Percentiles rank a stretch among this genome's conserved stretches.
phyloP scores from a whole-genome alignment of 2,797 vertebrate genomes.

The Gobio occitaniae region DNA sequence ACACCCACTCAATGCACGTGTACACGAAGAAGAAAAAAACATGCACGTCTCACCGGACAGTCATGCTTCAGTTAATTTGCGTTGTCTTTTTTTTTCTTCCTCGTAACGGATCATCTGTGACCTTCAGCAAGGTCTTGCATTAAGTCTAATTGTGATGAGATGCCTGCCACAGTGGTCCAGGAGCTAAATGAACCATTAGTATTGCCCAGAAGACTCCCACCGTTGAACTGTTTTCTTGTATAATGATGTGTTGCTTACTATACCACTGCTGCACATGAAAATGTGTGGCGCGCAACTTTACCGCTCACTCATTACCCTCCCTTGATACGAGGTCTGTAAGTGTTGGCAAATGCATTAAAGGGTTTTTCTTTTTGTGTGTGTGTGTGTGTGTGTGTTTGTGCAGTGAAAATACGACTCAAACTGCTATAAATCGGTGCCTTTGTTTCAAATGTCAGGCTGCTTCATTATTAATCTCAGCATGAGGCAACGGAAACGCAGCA shows the following conservation, averaged over 20 bases:
- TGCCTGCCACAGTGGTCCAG: conserved; percentile 65
- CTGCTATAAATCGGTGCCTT: conserved; percentile 26
- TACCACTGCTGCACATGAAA: conserved; percentile 17
- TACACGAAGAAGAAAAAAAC: not conserved
- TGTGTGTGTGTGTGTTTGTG: not conserved
- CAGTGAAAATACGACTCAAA: conserved; percentile 9
- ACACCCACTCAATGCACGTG: conserved; percentile 47
- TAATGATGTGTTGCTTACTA: conserved; percentile 40
- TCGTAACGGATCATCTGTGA: conserved; percentile 66
- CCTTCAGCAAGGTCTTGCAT: conserved; percentile 72
- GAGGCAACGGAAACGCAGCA: conserved; percentile 32
- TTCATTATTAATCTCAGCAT: conserved; percentile 50
- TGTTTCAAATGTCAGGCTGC: conserved; percentile 46
- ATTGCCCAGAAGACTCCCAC: conserved; percentile 38
- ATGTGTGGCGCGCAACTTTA: conserved; percentile 10
- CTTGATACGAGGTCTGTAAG: conserved; percentile 17
- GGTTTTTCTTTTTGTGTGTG: not conserved
- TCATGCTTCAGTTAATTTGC: conserved; percentile 73
- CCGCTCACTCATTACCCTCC: conserved; percentile 15
- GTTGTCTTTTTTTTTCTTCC: conserved; percentile 65
- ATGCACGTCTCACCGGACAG: conserved; percentile 70
- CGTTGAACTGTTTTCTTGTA: conserved; percentile 13
- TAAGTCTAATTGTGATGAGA: conserved; percentile 75
- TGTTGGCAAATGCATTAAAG: conserved; percentile 14
- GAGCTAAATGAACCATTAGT: conserved; percentile 63